These are phyloP conservation scores for Furcula furcula DNA, from an alignment of 2,888 invertebrate species.

Conservation along the genomic window DNA sequence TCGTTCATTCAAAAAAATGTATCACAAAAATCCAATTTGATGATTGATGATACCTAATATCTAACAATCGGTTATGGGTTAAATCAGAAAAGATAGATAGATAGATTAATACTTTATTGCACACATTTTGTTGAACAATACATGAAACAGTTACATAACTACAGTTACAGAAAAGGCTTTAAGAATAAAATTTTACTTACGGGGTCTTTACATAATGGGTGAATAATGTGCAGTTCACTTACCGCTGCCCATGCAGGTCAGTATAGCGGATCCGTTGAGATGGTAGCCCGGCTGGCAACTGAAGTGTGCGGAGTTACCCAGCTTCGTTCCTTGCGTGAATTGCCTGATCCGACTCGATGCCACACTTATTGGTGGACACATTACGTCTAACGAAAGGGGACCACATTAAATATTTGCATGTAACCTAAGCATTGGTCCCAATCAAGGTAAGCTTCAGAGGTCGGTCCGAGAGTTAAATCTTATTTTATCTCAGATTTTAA, in stretches of 20 bases:
- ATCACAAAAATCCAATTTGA: too few species aligned
- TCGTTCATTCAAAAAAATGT: too few species aligned
- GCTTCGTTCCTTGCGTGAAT: constrained; percentile 88
- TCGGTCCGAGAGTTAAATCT: background rate
- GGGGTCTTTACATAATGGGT: too few species aligned
- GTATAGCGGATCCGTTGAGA: constrained; percentile 88
- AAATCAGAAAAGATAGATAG: too few species aligned
- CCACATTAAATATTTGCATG: background rate
- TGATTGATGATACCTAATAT: too few species aligned
- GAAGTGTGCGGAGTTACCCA: constrained; percentile 88
- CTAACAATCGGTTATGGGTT: too few species aligned
- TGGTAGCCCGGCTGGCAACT: constrained; percentile 91
- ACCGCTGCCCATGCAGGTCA: constrained; percentile 92
- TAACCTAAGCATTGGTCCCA: background rate
- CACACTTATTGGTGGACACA: constrained; percentile 84
- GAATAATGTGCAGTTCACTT: constrained; percentile 24
- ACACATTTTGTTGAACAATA: too few species aligned
- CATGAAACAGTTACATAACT: too few species aligned
- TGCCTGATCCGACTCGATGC: constrained; percentile 84
- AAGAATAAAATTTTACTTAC: too few species aligned
- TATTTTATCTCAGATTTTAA: background rate
- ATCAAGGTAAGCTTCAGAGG: too few species aligned
- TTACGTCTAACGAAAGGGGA: constrained; percentile 69
- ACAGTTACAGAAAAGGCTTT: too few species aligned
- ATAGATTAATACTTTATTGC: too few species aligned